Percentiles rank a stretch among this genome's conserved stretches.
phyloP scores from a whole-genome alignment of 1,140 invertebrate genomes.

The Galleria mellonella region DNA sequence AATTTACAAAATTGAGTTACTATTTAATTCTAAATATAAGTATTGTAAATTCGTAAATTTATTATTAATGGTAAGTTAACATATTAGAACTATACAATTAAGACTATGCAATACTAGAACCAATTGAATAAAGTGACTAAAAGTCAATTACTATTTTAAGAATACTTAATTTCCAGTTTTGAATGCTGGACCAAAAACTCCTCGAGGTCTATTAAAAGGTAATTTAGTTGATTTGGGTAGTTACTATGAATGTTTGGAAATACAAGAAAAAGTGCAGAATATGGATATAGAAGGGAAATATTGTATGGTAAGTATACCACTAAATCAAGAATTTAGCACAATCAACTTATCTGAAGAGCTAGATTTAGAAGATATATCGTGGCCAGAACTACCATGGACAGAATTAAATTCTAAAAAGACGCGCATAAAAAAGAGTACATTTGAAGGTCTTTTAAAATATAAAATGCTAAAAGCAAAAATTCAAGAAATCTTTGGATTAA shows the following conservation, averaged over 20 bases:
- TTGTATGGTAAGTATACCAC: conserved; percentile 23
- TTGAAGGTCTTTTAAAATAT: background rate
- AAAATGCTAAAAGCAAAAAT: background rate
- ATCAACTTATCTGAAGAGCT: no score
- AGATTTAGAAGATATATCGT: no score
- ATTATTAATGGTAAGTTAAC: background rate
- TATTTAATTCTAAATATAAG: background rate
- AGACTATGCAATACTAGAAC: background rate
- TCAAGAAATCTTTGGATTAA: background rate
- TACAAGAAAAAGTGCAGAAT: conserved; percentile 9
- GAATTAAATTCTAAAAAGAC: background rate
- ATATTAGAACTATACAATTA: background rate
- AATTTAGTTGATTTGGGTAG: conserved; percentile 26
- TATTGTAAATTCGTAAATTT: background rate
- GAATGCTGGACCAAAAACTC: conserved; percentile 24
- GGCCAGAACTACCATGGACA: background rate
- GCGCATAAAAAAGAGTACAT: background rate
- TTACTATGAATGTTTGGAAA: conserved; percentile 27
- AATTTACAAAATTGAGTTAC: no score
- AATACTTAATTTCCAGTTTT: conserved; percentile 18
- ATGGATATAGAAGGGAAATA: conserved; percentile 31
- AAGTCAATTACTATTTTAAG: background rate
- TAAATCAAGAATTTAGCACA: conserved; percentile 12
- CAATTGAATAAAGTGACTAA: background rate
- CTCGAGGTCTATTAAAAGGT: conserved; percentile 20